Percentiles rank a stretch among this genome's conserved stretches.
Evolutionary conservation across 2,888 invertebrate species (phyloP).

Genomic region (Watsonalla cultraria): DNA sequence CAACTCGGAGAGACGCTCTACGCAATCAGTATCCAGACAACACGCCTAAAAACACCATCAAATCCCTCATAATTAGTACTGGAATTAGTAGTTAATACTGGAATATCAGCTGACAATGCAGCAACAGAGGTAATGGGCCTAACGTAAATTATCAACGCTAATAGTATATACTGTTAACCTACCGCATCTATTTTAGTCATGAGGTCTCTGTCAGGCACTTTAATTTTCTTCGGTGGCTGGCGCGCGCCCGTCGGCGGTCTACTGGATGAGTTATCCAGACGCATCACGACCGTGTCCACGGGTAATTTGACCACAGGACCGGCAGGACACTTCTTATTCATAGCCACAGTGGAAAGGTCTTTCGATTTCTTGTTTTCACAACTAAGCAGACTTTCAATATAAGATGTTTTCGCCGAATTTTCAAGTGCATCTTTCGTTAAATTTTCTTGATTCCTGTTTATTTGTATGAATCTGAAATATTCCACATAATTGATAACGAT

Average conservation of each 20-base stretch:
- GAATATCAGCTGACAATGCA: not conserved
- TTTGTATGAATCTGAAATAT: not conserved
- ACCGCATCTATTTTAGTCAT: constrained; percentile 46
- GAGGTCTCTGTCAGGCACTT: constrained; percentile 24
- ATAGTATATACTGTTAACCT: constrained; percentile 11
- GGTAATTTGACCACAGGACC: constrained; percentile 59
- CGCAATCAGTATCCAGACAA: constrained; percentile 43
- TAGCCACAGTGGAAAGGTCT: constrained; percentile 12
- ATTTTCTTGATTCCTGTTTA: not conserved
- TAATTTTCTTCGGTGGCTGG: constrained; percentile 12
- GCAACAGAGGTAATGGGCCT: too few relatives aligned
- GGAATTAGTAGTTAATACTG: not conserved
- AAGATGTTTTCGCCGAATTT: not conserved
- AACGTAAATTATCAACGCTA: too few relatives aligned
- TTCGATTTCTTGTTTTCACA: not conserved
- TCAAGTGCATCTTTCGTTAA: not conserved
- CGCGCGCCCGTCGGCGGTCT: not conserved
- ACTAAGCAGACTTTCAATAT: not conserved
- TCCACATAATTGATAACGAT: too few relatives aligned
- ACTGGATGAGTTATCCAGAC: constrained; percentile 27
- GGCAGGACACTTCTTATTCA: not conserved
- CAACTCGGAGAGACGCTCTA: constrained; percentile 36
- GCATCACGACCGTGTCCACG: constrained; percentile 50
- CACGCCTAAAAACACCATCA: constrained; percentile 37
- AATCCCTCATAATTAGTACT: too few relatives aligned